These are phyloP conservation scores for Montipora efflorescens DNA, from an alignment of 64 coral and sea anemone genomes.

Conservation along the genomic window DNA sequence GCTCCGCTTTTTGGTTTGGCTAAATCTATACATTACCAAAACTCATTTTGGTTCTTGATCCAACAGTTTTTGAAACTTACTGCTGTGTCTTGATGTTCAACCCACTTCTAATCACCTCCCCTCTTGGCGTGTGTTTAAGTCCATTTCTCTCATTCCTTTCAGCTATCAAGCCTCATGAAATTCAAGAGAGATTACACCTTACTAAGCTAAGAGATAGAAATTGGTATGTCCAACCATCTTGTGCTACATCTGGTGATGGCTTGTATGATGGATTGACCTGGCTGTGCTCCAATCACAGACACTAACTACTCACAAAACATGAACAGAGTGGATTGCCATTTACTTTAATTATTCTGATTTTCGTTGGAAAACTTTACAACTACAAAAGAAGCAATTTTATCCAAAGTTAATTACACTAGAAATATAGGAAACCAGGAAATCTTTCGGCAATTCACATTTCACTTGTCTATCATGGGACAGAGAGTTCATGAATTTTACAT, in stretches of 20 bases:
- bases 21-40: too few species aligned
- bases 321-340: neutral
- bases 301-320: constrained; percentile 8
- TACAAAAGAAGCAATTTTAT: neutral
- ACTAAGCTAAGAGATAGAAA: constrained; percentile 59
- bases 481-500: neutral
- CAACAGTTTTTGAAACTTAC: too few species aligned
- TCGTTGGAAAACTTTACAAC: neutral
- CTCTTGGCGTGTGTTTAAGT: too few species aligned
- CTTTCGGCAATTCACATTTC: neutral
- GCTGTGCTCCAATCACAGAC: constrained; percentile 70
- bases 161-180: constrained; percentile 80
- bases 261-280: constrained; percentile 80
- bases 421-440: neutral
- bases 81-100: too few species aligned
- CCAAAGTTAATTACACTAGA: neutral
- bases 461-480: neutral
- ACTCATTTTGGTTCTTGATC: too few species aligned
- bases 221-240: constrained; percentile 81
- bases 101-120: too few species aligned
- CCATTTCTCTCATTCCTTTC: neutral
- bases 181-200: constrained; percentile 73
- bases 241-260: constrained; percentile 84
- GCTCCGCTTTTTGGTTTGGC: too few species aligned
- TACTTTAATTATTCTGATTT: constrained; percentile 27